A percentile compares a stretch with the other conserved stretches of the same genome.
Conservation (phyloP, 2,113 vertebrate species). For the Aegithalos caudatus region DNA sequence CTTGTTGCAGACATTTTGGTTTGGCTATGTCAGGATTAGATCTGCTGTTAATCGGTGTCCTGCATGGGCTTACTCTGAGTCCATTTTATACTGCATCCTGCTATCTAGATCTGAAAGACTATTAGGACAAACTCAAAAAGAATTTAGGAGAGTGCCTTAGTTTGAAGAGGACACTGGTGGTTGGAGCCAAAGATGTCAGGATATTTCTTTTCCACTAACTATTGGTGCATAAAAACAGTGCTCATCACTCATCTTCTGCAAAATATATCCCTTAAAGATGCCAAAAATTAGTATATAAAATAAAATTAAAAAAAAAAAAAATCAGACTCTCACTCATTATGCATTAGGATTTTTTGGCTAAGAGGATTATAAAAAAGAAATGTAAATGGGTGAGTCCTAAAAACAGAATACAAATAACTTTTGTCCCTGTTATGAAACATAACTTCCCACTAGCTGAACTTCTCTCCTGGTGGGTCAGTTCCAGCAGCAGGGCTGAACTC, state of each 20-base stretch:
- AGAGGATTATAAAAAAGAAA: not conserved
- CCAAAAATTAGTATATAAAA: not conserved
- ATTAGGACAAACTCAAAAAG: not conserved
- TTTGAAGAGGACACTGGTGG: not conserved
- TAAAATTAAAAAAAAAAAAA: too few species aligned
- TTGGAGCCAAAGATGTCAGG: not conserved
- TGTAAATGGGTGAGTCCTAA: not conserved
- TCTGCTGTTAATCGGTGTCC: not conserved
- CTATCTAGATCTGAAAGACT: not conserved
- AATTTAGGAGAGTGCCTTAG: not conserved
- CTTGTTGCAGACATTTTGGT: not conserved
- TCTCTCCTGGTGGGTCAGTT: not conserved
- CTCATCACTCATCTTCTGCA: not conserved
- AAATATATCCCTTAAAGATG: not conserved
- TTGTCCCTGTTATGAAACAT: not conserved
- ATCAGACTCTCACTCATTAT: not conserved
- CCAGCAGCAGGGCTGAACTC: not conserved
- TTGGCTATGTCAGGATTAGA: not conserved
- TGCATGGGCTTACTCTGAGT: not conserved
- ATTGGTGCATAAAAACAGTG: not conserved
- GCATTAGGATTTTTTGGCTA: not conserved
- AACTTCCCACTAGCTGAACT: not conserved
- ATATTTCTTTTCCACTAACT: not conserved
- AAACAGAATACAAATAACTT: not conserved
- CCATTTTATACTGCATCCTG: not conserved